Base-by-base conservation (phyloP, 2,113 vertebrate genomes). In the Melozone crissalis region DNA sequence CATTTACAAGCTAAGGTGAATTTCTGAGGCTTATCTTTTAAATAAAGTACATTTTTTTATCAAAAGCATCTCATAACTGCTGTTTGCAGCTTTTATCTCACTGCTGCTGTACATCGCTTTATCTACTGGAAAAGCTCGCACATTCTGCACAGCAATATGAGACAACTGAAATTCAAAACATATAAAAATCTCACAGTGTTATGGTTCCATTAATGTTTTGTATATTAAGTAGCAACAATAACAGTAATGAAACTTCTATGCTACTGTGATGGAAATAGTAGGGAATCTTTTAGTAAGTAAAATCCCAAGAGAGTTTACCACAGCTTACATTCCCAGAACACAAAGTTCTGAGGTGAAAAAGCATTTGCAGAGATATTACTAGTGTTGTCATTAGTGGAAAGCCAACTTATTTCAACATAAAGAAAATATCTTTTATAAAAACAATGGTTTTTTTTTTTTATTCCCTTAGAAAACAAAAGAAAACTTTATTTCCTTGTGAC, bases 1-100 rank as follows among this genome's bases (percentile, higher is more conserved):
- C 69, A 52, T 88, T 86, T 89, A 65, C 59, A 93, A 94, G 52
- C 46, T 51, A 67, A 90, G 77, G 37, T 72, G 68, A 95, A 84
- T 88, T 93, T 71, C 65, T 91, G 65, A 91, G 65, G n/a, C 61
- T 94, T 95, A 88, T 77, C 87, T 93, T 95, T 92, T 84, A 93
- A 93, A 73, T 68, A 2, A 88, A 95, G 76, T 35, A 28, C 57
- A 37, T 82, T 81, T 91, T 84, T 87, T 93, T 43, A 96, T 95
- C 87, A 91, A 94, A 94, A 94, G 23, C 57, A 87, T 94, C 89
- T 90, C 82, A 76, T 89, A 95, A 90, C 66, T 71, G 75, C 79
- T 65, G 27, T 86, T 95, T 94, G 83, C 35, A 66, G 87, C 77
- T 96, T 87, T 90, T 86, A 87, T 82, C 84, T 95, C 71, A 23